phyloP scores from a whole-genome alignment of 2,113 vertebrate species.

The Platysteira castanea region DNA sequence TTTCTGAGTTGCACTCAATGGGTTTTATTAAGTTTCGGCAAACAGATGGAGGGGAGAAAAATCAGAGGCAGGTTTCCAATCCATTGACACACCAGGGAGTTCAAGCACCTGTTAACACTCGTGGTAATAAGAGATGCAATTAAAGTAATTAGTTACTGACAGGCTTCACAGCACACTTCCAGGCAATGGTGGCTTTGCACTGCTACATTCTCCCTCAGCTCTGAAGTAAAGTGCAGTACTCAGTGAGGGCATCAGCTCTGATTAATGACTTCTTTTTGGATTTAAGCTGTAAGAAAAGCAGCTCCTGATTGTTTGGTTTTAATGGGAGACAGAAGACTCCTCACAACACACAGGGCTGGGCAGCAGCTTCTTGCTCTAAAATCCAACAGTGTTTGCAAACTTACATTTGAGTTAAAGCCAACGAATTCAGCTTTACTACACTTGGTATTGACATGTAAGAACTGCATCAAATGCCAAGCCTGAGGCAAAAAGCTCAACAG shows the following conservation, averaged over 20 bases:
- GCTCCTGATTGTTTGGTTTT: not conserved
- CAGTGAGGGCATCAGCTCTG: not conserved
- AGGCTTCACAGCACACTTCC: not conserved
- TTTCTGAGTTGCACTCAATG: not conserved
- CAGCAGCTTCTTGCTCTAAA: not conserved
- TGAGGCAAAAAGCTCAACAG: not conserved
- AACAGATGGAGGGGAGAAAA: not conserved
- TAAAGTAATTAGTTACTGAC: not conserved
- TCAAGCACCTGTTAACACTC: constrained; percentile 17
- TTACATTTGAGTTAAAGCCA: not conserved
- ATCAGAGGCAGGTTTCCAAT: not conserved
- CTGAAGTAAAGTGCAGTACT: not conserved
- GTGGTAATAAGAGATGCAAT: not conserved
- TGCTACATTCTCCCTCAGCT: not conserved
- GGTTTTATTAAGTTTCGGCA: not conserved
- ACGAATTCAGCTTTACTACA: not conserved
- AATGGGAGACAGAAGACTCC: not conserved
- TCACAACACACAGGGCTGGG: not conserved
- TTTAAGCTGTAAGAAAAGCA: not conserved
- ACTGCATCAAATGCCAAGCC: not conserved
- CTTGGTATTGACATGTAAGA: not conserved
- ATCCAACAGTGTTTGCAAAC: not conserved
- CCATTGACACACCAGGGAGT: not conserved
- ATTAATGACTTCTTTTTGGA: not conserved
- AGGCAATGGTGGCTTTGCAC: not conserved